A percentile compares a stretch with the other conserved stretches of the same genome.
These are phyloP conservation scores for Hylaeus volcanicus DNA, from an alignment of 1,140 invertebrate species.

Conservation along the genomic window DNA sequence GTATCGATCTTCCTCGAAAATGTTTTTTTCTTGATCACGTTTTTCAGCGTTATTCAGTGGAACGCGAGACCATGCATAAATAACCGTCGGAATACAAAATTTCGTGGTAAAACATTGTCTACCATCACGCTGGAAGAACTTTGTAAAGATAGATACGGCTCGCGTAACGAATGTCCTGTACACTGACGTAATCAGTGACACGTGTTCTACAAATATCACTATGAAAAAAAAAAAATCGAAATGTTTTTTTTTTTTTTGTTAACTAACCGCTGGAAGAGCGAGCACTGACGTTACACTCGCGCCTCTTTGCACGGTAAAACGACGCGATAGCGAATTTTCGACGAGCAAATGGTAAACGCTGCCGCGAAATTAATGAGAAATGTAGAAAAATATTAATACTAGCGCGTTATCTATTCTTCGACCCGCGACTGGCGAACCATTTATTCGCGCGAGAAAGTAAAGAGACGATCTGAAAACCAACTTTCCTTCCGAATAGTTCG, in stretches of 20 bases:
- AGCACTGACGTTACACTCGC: background rate
- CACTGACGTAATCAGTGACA: slow-evolving; percentile 25
- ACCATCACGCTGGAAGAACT: background rate
- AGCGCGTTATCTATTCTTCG: too few species aligned
- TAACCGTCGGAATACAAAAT: slow-evolving; percentile 2
- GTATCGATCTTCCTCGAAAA: background rate
- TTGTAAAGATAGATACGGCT: background rate
- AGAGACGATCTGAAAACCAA: too few species aligned
- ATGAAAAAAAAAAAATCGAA: background rate
- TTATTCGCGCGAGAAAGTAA: too few species aligned
- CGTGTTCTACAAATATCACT: slow-evolving; percentile 32
- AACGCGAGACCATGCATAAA: background rate
- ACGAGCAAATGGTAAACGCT: background rate
- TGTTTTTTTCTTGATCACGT: background rate
- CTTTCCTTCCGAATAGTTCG: too few species aligned
- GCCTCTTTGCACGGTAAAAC: background rate
- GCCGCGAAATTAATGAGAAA: background rate
- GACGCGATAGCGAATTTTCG: background rate
- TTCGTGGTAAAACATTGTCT: slow-evolving; percentile 1
- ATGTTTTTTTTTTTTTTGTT: background rate
- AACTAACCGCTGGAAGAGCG: background rate
- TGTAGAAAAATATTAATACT: too few species aligned
- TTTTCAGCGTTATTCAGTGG: background rate
- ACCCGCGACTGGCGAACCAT: too few species aligned
- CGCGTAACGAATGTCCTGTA: background rate